Evolutionary conservation across 1,140 invertebrate species (phyloP).

Genomic region (Drosophila prosaltans): DNA sequence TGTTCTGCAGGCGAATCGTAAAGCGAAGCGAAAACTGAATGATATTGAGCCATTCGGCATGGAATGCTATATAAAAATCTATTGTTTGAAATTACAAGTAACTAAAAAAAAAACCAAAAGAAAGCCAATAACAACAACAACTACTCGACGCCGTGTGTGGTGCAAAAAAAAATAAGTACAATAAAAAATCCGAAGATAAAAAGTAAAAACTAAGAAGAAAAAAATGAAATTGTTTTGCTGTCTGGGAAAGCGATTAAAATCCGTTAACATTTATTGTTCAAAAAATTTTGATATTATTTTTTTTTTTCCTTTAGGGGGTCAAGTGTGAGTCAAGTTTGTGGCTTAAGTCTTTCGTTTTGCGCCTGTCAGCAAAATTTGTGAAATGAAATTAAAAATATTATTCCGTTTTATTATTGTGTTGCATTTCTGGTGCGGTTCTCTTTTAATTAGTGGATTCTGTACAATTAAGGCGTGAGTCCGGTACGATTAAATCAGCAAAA

Average conservation of each 20-base stretch:
- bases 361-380: constrained; percentile 75
- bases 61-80: constrained; percentile 41
- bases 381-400: constrained; percentile 47
- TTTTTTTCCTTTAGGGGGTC: constrained; percentile 54
- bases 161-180: constrained; percentile 15
- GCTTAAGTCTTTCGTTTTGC: constrained; percentile 77
- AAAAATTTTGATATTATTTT: constrained; percentile 28
- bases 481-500: constrained; percentile 68
- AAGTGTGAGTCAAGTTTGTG: constrained; percentile 71
- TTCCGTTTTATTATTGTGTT: constrained; percentile 7
- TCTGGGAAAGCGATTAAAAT: constrained; percentile 73
- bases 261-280: constrained; percentile 32
- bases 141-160: constrained; percentile 52
- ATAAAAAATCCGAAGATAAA: constrained; percentile 14
- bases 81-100: constrained; percentile 29
- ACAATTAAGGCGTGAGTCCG: constrained; percentile 69
- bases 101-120: constrained; percentile 23
- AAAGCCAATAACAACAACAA: constrained; percentile 25
- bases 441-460: constrained; percentile 57
- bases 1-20: constrained; percentile 21
- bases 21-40: constrained; percentile 18
- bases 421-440: constrained; percentile 9
- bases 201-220: constrained; percentile 25
- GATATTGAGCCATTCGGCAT: constrained; percentile 45
- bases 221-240: constrained; percentile 64